Percentiles rank a stretch among this genome's conserved stretches.
These are phyloP conservation scores for Nasonia vitripennis DNA, from an alignment of 1,140 invertebrate genomes.

Conservation along the genomic window DNA sequence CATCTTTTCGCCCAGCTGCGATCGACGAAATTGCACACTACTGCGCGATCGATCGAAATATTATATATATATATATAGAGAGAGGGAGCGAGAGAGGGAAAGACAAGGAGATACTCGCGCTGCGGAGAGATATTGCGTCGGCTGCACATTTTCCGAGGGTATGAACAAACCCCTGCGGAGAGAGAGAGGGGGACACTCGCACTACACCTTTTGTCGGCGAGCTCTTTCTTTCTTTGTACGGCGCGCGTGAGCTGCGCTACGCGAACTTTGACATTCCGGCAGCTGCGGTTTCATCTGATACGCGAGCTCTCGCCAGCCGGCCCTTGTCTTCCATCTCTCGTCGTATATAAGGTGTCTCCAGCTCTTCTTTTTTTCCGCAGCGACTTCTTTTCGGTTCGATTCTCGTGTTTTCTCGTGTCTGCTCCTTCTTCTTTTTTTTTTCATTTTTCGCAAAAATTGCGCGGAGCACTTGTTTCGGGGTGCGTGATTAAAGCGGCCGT, in stretches of 20 bases:
- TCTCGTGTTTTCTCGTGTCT: too few relatives aligned
- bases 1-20: neutral
- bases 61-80: constrained; percentile 8
- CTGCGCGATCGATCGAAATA: constrained; percentile 4
- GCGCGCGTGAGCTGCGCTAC: too few relatives aligned
- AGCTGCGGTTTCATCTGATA: neutral
- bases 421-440: too few relatives aligned
- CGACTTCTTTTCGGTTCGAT: neutral
- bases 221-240: neutral
- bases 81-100: neutral
- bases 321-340: neutral
- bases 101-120: neutral
- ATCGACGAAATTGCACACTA: constrained; percentile 12
- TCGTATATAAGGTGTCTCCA: neutral
- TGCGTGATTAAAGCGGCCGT: neutral
- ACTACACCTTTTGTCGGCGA: neutral
- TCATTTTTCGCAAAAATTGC: neutral
- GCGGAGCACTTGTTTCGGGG: neutral
- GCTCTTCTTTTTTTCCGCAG: neutral
- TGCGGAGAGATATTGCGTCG: constrained; percentile 6
- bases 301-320: neutral
- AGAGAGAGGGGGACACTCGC: neutral
- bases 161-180: neutral
- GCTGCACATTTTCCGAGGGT: constrained; percentile 15
- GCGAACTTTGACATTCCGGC: neutral